phyloP scores from a whole-genome alignment of 2,888 invertebrate genomes.

The Noctua janthe region DNA sequence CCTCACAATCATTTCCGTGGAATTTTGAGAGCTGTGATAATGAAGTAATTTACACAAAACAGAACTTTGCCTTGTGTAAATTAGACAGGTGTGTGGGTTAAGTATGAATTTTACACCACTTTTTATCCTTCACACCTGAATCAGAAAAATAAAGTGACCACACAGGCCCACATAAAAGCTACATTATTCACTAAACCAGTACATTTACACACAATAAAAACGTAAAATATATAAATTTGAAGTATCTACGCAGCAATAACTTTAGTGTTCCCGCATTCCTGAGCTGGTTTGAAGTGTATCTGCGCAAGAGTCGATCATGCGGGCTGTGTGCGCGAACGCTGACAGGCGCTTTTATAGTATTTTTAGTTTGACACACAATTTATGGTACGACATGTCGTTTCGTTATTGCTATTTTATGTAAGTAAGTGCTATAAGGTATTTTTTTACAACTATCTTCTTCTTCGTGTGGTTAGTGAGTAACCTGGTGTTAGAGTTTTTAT shows the following conservation, averaged over 20 bases:
- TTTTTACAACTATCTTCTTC: background rate
- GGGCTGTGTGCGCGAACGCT: conserved; percentile 52
- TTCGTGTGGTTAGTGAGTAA: too few species aligned
- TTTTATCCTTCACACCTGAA: background rate
- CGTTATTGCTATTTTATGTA: conserved; percentile 24
- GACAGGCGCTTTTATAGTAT: conserved; percentile 35
- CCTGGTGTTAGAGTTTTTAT: too few species aligned
- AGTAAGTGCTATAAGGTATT: background rate
- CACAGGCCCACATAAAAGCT: conserved; percentile 10
- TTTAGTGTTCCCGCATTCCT: conserved; percentile 55
- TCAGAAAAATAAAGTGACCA: background rate
- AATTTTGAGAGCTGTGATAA: background rate
- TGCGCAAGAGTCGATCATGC: conserved; percentile 58
- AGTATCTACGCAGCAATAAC: conserved; percentile 36
- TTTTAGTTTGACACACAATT: conserved; percentile 49
- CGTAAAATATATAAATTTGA: conserved; percentile 38
- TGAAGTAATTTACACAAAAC: too few species aligned
- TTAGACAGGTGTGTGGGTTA: background rate
- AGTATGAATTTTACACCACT: background rate
- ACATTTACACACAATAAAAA: conserved; percentile 45
- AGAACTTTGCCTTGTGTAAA: too few species aligned
- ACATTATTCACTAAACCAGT: conserved; percentile 43
- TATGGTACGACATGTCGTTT: conserved; percentile 29
- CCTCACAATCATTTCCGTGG: background rate
- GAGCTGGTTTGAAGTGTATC: conserved; percentile 45